Percentiles rank a stretch among this genome's conserved stretches.
phyloP scores from a whole-genome alignment of 2,797 vertebrate genomes.

The Acanthis flammea region DNA sequence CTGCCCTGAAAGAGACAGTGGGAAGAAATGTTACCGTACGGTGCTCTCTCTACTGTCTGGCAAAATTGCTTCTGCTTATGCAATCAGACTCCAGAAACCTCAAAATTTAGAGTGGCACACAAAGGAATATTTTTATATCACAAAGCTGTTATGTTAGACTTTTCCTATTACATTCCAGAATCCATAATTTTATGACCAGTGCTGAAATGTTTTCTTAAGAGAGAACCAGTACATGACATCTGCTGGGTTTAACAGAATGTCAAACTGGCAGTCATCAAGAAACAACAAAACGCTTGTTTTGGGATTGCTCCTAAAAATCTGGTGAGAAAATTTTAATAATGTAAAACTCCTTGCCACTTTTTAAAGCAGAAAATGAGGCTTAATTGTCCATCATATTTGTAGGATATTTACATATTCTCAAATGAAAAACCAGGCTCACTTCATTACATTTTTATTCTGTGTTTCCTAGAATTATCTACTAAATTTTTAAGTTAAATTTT shows the following conservation, averaged over 20 bases:
- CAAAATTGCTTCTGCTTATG: not conserved
- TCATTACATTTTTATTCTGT: accelerated
- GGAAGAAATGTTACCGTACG: not conserved
- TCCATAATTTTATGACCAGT: not conserved
- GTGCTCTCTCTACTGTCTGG: not conserved
- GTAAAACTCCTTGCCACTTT: accelerated
- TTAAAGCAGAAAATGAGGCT: not conserved
- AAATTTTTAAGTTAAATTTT: not conserved
- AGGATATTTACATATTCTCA: not conserved
- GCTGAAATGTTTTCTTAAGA: not conserved
- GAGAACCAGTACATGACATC: not conserved
- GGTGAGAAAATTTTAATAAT: not conserved
- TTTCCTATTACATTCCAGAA: not conserved
- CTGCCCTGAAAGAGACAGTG: not conserved
- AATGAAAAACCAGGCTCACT: not conserved
- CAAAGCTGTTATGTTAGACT: not conserved
- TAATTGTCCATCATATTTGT: not conserved
- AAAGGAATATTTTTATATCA: not conserved
- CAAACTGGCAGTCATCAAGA: not conserved
- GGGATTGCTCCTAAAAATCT: not conserved
- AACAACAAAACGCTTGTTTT: not conserved
- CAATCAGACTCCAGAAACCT: not conserved
- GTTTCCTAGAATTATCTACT: not conserved
- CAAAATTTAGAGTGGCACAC: not conserved
- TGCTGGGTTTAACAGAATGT: not conserved